Evolutionary conservation across 2,113 vertebrate genomes (phyloP).

Genomic region (Ictidomys tridecemlineatus): DNA sequence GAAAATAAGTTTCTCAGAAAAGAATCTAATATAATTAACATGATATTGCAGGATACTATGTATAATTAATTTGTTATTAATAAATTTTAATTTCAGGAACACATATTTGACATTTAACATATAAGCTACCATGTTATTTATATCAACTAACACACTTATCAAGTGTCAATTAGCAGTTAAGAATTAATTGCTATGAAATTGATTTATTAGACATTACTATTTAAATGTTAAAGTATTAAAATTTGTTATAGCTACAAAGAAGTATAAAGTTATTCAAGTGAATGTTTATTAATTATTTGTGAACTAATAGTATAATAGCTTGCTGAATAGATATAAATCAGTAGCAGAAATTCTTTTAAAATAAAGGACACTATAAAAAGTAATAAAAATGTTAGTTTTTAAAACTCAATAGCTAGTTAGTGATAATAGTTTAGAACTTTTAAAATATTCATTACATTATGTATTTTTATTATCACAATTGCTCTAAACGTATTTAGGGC

Average conservation of each 20-base stretch:
- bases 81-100: slow-evolving; percentile 85
- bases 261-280: slow-evolving; percentile 64
- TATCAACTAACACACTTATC: slow-evolving; percentile 88
- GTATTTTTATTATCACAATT: not conserved
- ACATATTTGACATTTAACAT: slow-evolving; percentile 87
- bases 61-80: slow-evolving; percentile 87
- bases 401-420: not conserved
- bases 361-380: not conserved
- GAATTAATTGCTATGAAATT: slow-evolving; percentile 88
- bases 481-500: not conserved
- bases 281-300: slow-evolving; percentile 71
- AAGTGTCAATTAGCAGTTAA: slow-evolving; percentile 87
- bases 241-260: slow-evolving; percentile 77
- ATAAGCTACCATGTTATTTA: slow-evolving; percentile 83
- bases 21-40: slow-evolving; percentile 78
- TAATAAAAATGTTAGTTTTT: slow-evolving; percentile 7
- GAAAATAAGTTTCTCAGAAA: slow-evolving; percentile 41
- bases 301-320: slow-evolving; percentile 71
- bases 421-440: not conserved
- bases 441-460: not conserved
- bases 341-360: slow-evolving; percentile 18
- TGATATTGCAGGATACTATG: slow-evolving; percentile 71
- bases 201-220: slow-evolving; percentile 84
- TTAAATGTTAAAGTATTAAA: slow-evolving; percentile 86
- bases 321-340: slow-evolving; percentile 70